Base-by-base conservation (phyloP, 2,888 invertebrate species). In the Lissonota sp. region DNA sequence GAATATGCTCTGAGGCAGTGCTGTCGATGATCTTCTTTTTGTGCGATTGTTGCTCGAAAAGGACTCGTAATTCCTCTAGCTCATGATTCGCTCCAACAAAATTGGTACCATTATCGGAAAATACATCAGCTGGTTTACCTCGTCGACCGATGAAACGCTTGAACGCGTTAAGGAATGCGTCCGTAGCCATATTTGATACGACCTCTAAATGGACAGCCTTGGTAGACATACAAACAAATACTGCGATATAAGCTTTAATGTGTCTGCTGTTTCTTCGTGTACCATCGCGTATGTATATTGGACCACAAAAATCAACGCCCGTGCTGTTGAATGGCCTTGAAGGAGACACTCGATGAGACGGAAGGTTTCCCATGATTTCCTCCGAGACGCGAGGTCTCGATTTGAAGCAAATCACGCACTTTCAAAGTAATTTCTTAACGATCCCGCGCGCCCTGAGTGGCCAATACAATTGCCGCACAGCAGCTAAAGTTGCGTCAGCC, bases 201-300 rank as follows among this genome's bases (percentile, higher is more conserved):
- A 46, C 39, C 10, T 71, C 70, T 4, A 60, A n/a, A 39, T 71
- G 70, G 1, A 60, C 58, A 8, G 70, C 70, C 10, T 71, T 71
- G 1, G 60, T 60, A 4, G 40, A 44, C 63, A 64, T 64, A 26
- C 63, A 64, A 4, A 71, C 70, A 12, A 70, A 70, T 1, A 58
- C 46, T 0, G 70, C 70, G 5, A 51, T 8, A 10, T 71, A 71
- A 0, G 49, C 7, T 7, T 71, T 71, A 37, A 58, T 49, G 14
- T 37, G 46, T 7, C 49, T 60, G 0, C 70, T 44, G 12, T 58
- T 49, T 12, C 70, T 26, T 5, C 58, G 46, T 39, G 46, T 71
- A 1, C 12, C 46, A 0, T 49, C 60, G n/a, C 39, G 26, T 8
- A 58, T 14, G 37, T n/a, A 58, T 7, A 71, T 39, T 5, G 70